phyloP scores from a whole-genome alignment of 2,113 vertebrate species.

The Carettochelys insculpta region DNA sequence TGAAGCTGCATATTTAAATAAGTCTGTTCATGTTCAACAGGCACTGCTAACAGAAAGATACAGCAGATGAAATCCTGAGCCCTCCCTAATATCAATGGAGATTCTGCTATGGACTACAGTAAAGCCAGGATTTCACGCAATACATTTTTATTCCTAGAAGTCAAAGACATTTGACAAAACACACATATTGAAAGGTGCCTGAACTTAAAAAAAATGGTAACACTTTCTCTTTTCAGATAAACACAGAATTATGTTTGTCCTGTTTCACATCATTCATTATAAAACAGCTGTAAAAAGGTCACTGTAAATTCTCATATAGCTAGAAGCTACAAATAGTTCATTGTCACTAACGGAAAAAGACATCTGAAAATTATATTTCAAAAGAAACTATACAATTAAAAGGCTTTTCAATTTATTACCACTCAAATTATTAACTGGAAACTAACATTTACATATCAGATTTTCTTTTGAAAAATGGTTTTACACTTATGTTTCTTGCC shows the following conservation, averaged over 20 bases:
- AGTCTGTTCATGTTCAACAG: not conserved
- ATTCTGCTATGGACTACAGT: not conserved
- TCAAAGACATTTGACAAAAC: not conserved
- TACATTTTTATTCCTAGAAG: not conserved
- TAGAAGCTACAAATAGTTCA: not conserved
- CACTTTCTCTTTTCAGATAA: not conserved
- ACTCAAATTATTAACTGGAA: not conserved
- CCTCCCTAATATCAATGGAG: not conserved
- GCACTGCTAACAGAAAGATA: not conserved
- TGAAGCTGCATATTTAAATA: not conserved
- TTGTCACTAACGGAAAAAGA: not conserved
- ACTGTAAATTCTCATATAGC: rapidly evolving
- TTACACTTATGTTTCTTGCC: too few species aligned
- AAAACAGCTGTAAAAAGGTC: not conserved
- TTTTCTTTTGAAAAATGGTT: not conserved
- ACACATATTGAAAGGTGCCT: not conserved
- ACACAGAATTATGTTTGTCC: not conserved
- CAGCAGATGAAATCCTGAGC: not conserved
- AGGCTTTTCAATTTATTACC: not conserved
- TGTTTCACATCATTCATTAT: not conserved
- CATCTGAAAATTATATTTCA: not conserved
- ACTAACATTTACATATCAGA: not conserved
- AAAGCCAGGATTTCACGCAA: not conserved
- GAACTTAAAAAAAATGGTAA: too few species aligned
- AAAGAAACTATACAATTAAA: not conserved